Base-by-base conservation (phyloP, 2,888 invertebrate genomes). In the Cylloceria caligata region DNA sequence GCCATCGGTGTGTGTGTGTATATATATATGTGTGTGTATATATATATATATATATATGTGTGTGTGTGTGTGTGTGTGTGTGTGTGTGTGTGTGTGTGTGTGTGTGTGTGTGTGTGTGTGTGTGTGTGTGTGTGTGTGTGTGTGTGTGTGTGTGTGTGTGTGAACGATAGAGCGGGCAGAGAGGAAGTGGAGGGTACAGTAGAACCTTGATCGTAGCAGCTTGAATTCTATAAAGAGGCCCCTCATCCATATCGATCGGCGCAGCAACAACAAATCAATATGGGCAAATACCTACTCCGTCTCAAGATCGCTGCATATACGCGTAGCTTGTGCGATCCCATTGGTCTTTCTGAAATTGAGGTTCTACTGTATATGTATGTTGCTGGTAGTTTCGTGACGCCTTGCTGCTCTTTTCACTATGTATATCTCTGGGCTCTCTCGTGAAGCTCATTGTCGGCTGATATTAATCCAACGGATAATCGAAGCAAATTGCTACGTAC, bases 401-500 rank as follows among this genome's bases (percentile, higher is more conserved):
- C 34, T n/a, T 19, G 60, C 11, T 36, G 60, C 6, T 52, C 36
- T n/a, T 34, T 55, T 39, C 55, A 36, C 16, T 55, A 42, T n/a
- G n/a, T n/a, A n/a, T n/a, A n/a, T 16, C 11, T 2, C 6, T 6
- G 52, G 55, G 24, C 27, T 57, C 16, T 21, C 24, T 42, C 39
- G 21, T 42, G 27, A 55, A 55, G 24, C 55, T 36, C 52, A 21
- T 11, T 52, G 24, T 64, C 39, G 39, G 34, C 19, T 39, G 11
- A 49, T 64, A 19, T 64, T 39, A 19, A 64, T 45, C 16, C 13
- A 45, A 27, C 42, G 7, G n/a, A 19, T 19, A 45, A 27, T 36
- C 49, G 19, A 45, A 55, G 19, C 39, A 71, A 71, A 42, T 71
- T 45, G 39, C 42, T n/a, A 27, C 6, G 19, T 57, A 27, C 69